These are phyloP conservation scores for Condylura cristata DNA, from an alignment of 2,113 vertebrate genomes.

Conservation along the genomic window DNA sequence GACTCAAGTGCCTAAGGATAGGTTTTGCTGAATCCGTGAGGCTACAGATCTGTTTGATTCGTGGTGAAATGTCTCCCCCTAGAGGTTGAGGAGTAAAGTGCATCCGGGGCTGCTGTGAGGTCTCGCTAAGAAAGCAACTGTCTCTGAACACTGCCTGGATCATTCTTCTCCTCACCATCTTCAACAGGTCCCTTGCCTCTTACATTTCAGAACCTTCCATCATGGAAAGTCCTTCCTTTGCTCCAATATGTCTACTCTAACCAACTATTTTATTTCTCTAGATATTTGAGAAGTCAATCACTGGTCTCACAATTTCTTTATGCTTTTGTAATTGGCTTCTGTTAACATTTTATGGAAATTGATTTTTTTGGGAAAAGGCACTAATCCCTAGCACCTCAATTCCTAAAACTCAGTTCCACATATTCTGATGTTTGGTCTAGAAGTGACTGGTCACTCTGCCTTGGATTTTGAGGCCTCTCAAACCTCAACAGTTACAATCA, in stretches of 20 bases:
- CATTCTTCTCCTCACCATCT: not conserved
- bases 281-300: not conserved
- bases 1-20: not conserved
- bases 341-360: not conserved
- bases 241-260: fast-evolving
- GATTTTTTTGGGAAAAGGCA: not conserved
- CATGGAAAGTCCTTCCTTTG: not conserved
- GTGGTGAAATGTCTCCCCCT: not conserved
- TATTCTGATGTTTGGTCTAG: not conserved
- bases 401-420: not conserved
- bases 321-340: not conserved
- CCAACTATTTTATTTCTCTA: not conserved
- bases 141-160: not conserved
- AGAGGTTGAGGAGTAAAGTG: not conserved
- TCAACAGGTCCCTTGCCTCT: not conserved
- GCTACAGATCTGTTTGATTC: not conserved
- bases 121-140: not conserved
- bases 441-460: not conserved
- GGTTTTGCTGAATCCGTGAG: not conserved
- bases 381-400: not conserved
- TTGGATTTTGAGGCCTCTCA: not conserved
- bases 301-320: not conserved
- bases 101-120: not conserved
- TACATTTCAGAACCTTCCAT: not conserved
- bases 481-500: not conserved